A percentile compares a stretch with the other conserved stretches of the same genome.
Evolutionary conservation across 37 sponge, comb jelly and placozoan species (phyloP).

Genomic region (Ianthella basta): DNA sequence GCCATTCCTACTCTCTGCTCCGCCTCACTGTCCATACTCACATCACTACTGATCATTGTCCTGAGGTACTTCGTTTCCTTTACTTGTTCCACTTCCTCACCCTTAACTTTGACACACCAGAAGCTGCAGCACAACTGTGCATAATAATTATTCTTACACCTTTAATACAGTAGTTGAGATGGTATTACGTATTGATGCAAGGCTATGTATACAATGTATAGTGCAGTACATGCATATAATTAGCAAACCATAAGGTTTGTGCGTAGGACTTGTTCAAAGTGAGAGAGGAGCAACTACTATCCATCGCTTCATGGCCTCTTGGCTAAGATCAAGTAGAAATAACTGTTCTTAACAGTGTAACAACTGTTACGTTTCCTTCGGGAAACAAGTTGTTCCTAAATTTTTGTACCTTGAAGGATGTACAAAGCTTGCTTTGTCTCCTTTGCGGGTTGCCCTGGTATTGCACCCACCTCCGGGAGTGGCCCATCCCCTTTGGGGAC

Average conservation of each 20-base stretch:
- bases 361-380: slow-evolving; percentile 51
- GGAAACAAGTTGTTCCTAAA: slow-evolving; percentile 58
- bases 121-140: background rate
- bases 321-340: slow-evolving; percentile 85
- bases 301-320: slow-evolving; percentile 58
- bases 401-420: slow-evolving; percentile 53
- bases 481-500: slow-evolving; percentile 58
- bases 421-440: slow-evolving; percentile 67
- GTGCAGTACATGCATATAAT: too few relatives aligned
- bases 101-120: background rate
- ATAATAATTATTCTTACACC: too few relatives aligned
- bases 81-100: background rate
- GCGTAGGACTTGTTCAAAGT: too few relatives aligned
- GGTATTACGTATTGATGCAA: too few relatives aligned
- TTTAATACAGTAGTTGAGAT: too few relatives aligned
- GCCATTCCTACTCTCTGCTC: too few relatives aligned
- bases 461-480: slow-evolving; percentile 75
- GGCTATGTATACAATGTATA: too few relatives aligned
- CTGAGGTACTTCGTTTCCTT: too few relatives aligned
- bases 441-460: slow-evolving; percentile 66
- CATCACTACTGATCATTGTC: too few relatives aligned
- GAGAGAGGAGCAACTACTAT: too few relatives aligned
- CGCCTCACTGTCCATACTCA: too few relatives aligned
- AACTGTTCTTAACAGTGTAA: slow-evolving; percentile 84
- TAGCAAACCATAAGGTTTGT: too few relatives aligned